Evolutionary conservation across 2,888 invertebrate species (phyloP), one percentile per base, ranked within the genome.

Genomic region (Mystacides longicornis): DNA sequence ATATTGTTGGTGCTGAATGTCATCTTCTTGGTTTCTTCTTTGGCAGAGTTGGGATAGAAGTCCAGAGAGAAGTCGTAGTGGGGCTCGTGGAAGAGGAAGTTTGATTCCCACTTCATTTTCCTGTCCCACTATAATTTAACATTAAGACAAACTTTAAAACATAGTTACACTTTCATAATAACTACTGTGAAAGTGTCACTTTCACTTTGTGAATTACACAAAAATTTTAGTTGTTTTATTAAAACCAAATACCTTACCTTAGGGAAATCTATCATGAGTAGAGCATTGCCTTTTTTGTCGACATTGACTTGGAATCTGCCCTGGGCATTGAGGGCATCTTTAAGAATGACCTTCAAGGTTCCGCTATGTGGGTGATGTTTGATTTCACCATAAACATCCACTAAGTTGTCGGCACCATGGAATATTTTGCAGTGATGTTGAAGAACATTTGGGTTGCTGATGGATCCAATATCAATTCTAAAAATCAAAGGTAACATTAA

Each of bases 11-110:
- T 86, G 27, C 80, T 79, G 37, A 89, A 63, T 56, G 80, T 78
- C 2, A 90, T 63, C 63, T 85, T 85, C 64, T 86, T 85, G 45
- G 73, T 80, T 45, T 83, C 83, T 65, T 87, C 83, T 65, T 85
- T 85, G 50, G 83, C 83, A 58, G 79, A 85, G 67, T 89, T 82
- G 23, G 87, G 81, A 63, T 75, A 81, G 2, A 91, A 51, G 47
- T 82, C 85, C 0, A 83, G 64, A 48, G 82, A 81, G 0, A 82
- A 74, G 58, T 81, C 79, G 67, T 80, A 85, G 1, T 77, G 77
- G 0, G 83, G 81, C 0, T 81, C 77, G 51, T 19, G 4, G 4
- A 21, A n/a, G 18, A 49, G 71, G 64, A 89, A 80, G 51, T 82
- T 83, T 0, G 82, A 75, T 45, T 81, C 83, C 3, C 76, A 68